A percentile compares a stretch with the other conserved stretches of the same genome.
These are phyloP conservation scores for Gadopsis marmoratus DNA, from an alignment of 2,797 vertebrate genomes.

Conservation along the genomic window DNA sequence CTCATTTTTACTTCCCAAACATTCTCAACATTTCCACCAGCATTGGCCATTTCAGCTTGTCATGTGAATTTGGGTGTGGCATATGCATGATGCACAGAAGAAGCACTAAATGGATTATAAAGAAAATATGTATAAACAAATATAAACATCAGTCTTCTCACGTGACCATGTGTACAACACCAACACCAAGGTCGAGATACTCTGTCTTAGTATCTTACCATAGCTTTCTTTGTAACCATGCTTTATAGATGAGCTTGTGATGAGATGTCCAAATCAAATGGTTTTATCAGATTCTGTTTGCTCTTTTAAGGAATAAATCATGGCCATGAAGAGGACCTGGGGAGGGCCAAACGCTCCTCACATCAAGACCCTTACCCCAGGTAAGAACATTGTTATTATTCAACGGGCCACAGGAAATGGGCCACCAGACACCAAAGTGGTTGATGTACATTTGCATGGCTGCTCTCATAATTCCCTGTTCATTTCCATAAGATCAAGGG, in stretches of 20 bases:
- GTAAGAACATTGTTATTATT: slow-evolving; percentile 86
- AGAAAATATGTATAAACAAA: neutral
- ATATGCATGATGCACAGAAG: neutral
- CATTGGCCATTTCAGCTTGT: neutral
- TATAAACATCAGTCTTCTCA: neutral
- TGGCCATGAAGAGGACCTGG: slow-evolving; percentile 79
- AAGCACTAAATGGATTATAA: neutral
- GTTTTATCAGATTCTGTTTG: slow-evolving; percentile 76
- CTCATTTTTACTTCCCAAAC: neutral
- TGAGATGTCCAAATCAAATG: slow-evolving; percentile 70
- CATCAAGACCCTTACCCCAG: slow-evolving; percentile 85
- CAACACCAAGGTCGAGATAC: slow-evolving; percentile 7
- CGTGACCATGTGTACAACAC: neutral
- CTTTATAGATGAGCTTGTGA: slow-evolving; percentile 62
- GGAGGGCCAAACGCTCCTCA: slow-evolving; percentile 84
- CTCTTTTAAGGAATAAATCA: slow-evolving; percentile 86
- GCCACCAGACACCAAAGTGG: slow-evolving; percentile 86
- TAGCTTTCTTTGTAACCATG: slow-evolving; percentile 45
- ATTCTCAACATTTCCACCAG: neutral
- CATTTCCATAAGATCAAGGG: slow-evolving; percentile 87
- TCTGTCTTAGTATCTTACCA: neutral
- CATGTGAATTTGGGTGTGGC: neutral
- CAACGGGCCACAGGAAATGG: slow-evolving; percentile 83
- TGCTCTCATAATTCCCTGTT: slow-evolving; percentile 84
- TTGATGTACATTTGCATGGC: slow-evolving; percentile 87